Conservation (phyloP, 2,113 vertebrate species). For the Leucopsar rothschildi region DNA sequence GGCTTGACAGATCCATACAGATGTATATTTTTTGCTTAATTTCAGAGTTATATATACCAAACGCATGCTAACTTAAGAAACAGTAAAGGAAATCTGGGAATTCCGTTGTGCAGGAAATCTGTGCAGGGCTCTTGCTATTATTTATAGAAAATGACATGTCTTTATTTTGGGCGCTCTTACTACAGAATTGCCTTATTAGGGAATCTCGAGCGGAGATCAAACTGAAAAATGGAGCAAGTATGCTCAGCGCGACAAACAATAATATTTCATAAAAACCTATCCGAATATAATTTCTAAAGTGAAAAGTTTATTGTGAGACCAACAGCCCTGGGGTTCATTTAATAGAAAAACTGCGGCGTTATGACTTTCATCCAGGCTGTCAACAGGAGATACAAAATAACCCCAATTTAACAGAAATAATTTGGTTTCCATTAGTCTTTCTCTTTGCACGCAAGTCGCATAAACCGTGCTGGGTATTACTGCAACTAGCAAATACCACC, state of each 20-base stretch:
- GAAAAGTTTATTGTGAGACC: slow-evolving; percentile 16
- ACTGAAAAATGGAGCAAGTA: slow-evolving; percentile 9
- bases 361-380: background rate
- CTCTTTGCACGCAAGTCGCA: background rate
- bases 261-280: background rate
- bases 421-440: slow-evolving; percentile 32
- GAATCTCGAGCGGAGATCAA: slow-evolving; percentile 8
- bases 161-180: slow-evolving; percentile 25
- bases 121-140: slow-evolving; percentile 10
- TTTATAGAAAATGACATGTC: slow-evolving; percentile 31
- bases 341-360: background rate
- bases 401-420: slow-evolving; percentile 33
- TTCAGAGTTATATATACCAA: slow-evolving; percentile 22
- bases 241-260: background rate
- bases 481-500: background rate
- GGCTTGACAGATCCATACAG: slow-evolving; percentile 3
- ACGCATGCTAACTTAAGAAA: background rate
- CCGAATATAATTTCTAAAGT: background rate
- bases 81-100: slow-evolving; percentile 16
- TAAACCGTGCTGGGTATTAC: background rate
- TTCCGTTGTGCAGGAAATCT: slow-evolving; percentile 17
- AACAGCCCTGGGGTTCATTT: background rate
- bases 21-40: slow-evolving; percentile 25
- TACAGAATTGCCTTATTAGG: slow-evolving; percentile 20
- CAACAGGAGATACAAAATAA: slow-evolving; percentile 33